A percentile compares a stretch with the other conserved stretches of the same genome.
Evolutionary conservation across 2,113 vertebrate genomes (phyloP).

Genomic region (Setophaga kirtlandii): DNA sequence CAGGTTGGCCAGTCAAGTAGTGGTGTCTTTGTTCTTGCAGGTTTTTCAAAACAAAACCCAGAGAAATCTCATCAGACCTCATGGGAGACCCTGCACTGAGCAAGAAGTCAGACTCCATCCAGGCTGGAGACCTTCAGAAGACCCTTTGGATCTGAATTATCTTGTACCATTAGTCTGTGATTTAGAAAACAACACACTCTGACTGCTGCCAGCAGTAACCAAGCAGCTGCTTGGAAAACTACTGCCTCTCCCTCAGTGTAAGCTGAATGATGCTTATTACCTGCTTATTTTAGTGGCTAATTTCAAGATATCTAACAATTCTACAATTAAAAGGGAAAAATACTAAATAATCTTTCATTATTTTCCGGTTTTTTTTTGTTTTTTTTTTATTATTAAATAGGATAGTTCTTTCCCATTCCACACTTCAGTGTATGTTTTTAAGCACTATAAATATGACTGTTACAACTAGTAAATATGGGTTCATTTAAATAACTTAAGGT

Average conservation of each 20-base stretch:
- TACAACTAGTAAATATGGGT: not conserved
- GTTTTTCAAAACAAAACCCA: not conserved
- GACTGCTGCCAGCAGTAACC: not conserved
- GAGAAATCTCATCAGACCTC: not conserved
- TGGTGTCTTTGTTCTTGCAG: not conserved
- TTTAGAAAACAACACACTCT: not conserved
- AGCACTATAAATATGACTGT: not conserved
- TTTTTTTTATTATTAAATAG: not conserved
- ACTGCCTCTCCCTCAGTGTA: not conserved
- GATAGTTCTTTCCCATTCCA: not conserved
- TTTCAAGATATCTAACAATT: not conserved
- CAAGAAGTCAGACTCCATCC: not conserved
- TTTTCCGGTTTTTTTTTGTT: not conserved
- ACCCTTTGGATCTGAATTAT: not conserved
- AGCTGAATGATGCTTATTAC: not conserved
- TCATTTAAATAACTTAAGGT: not conserved
- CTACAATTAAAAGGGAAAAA: not conserved
- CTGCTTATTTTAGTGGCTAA: not conserved
- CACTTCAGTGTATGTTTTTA: not conserved
- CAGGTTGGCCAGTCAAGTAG: not conserved
- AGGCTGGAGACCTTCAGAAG: not conserved
- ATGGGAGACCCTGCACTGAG: not conserved
- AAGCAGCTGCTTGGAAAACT: not conserved
- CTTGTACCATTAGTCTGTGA: not conserved
- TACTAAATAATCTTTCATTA: rapidly evolving